A percentile compares a stretch with the other conserved stretches of the same genome.
Conservation (phyloP, 2,113 vertebrate species). For the Electrona antarctica region DNA sequence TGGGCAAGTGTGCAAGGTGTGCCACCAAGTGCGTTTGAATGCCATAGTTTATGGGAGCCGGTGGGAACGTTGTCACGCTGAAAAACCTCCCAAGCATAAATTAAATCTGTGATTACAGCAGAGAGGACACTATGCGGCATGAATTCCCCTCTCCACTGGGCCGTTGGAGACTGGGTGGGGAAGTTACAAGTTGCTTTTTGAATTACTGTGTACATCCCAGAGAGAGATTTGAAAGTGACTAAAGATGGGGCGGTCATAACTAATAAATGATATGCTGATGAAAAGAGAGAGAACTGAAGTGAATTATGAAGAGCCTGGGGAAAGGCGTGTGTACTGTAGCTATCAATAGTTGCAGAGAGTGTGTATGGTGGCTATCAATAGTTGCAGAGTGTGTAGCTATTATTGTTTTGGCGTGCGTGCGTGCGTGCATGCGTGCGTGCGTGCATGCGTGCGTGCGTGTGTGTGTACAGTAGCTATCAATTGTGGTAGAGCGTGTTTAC, state of each 20-base stretch:
- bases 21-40: constrained; percentile 56
- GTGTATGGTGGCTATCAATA: constrained; percentile 11
- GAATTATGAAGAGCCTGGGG: background rate
- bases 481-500: too few relatives aligned
- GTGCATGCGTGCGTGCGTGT: too few relatives aligned
- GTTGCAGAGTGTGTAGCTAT: constrained; percentile 14
- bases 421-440: too few relatives aligned
- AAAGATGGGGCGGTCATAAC: constrained; percentile 2
- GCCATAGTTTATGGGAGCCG: constrained; percentile 66
- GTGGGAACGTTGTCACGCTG: constrained; percentile 39
- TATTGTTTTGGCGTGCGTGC: too few relatives aligned
- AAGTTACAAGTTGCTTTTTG: constrained; percentile 10
- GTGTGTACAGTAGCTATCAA: too few relatives aligned
- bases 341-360: constrained; percentile 35
- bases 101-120: constrained; percentile 49
- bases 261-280: background rate
- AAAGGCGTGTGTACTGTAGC: background rate
- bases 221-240: background rate
- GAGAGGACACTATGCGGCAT: constrained; percentile 21
- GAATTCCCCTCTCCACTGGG: constrained; percentile 40
- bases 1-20: constrained; percentile 64
- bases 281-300: constrained; percentile 1
- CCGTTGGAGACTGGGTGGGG: constrained; percentile 10
- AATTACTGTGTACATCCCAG: constrained; percentile 7
- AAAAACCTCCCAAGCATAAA: constrained; percentile 50